Base-by-base conservation (phyloP, 2,113 vertebrate species). In the Numida meleagris region DNA sequence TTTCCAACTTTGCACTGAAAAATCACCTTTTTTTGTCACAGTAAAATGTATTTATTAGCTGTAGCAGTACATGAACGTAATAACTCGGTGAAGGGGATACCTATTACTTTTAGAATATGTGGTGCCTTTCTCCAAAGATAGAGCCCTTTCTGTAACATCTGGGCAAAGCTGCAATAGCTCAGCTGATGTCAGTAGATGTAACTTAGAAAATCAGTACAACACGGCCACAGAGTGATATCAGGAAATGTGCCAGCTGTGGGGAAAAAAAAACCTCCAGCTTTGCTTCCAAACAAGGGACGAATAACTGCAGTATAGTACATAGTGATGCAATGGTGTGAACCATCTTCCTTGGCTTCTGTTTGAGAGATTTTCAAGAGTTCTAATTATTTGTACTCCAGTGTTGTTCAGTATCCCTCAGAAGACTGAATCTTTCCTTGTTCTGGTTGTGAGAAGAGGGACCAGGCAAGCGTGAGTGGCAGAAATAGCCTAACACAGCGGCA, bases 401-500 rank as follows among this genome's bases (percentile, higher is more conserved):
- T 53, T 4, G 0, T 61, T 70, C 19, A 65, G 21, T 13, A 31
- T 78, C 34, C 17, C 23, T n/a, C 17, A 29, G 43, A 75, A 16
- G 12, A 31, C 53, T 34, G 63, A 50, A 19, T 19, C 21, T 55
- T 63, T 14, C 10, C 7, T 40, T 82, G 53, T 62, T 61, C 72
- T 65, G 46, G 10, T 20, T 6, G 9, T 16, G 14, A 61, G 42
- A 72, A 68, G 36, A 86, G 10, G 13, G 9, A 24, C 5, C 24
- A 17, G 33, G 17, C 10, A 73, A 48, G 48, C 27, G 4, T 48
- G 53, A 65, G 27, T 27, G 6, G 46, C 6, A 48, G 55, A 20
- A 16, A 43, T 29, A 53, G 21, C 27, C 6, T 70, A 29, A 23
- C 11, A 19, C 5, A 38, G 42, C 3, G 8, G 7, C 0, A 0